Base-by-base conservation (phyloP, 2,113 vertebrate genomes). In the Dicrurus megarhynchus region DNA sequence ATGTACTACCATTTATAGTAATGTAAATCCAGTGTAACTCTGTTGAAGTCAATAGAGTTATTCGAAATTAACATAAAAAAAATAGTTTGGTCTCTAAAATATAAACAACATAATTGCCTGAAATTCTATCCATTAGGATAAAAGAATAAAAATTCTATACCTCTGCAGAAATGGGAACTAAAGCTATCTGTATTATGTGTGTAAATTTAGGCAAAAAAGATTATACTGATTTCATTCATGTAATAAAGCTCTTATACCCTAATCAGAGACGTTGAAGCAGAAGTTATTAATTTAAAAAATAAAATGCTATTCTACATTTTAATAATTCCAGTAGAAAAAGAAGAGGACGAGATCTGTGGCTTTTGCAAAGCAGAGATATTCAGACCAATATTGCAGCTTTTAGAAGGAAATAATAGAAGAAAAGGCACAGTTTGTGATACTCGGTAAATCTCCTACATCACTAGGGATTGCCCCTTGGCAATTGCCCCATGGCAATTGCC, bases 21-120 rank as follows among this genome's bases (percentile, higher is more conserved):
- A 83, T 79, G 84, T 77, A 96, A 96, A 95, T 93, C 35, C 59
- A 73, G 10, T 80, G 78, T 79, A 94, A 95, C 57, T 79, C 23
- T 93, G 67, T 63, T 93, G 87, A 90, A 95, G 74, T 94, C 84
- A 76, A 89, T 65, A 85, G 57, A 90, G 65, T 63, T 91, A 79
- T 79, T 96, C 0, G 1, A 96, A 96, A 96, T 97, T 91, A 84
- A 71, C 73, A 93, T 95, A 23, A 91, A 91, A 93, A 91, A 87
- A 67, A 71, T 83, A 82, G 13, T 69, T 93, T 79, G 18, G 18
- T 46, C 41, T 87, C 42, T 61, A 74, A 95, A 92, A 87, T 75
- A 87, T 49, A 82, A 94, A 87, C 61, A 84, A 57, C 32, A 81
- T 82, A 96, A 94, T 96, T 95, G 37, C 65, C 44, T 93, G 87